phyloP scores from a whole-genome alignment of 2,113 vertebrate species.

The Xenus cinereus region DNA sequence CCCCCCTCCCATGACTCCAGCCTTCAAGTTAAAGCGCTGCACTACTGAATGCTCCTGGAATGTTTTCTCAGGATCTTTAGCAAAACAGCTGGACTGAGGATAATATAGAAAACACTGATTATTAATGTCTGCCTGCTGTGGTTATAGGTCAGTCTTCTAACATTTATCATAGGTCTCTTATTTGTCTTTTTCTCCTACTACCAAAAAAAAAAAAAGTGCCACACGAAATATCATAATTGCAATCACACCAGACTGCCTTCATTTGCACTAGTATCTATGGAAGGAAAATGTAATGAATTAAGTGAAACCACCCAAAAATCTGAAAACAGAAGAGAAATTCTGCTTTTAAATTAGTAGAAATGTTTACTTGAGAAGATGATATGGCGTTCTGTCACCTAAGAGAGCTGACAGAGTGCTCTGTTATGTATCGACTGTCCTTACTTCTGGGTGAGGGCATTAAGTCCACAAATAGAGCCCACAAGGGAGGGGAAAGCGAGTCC shows the following conservation, averaged over 20 bases:
- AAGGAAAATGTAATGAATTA: not conserved
- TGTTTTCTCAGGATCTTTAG: not conserved
- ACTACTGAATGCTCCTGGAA: not conserved
- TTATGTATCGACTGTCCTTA: not conserved
- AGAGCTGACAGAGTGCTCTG: not conserved
- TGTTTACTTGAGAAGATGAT: not conserved
- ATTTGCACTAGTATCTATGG: not conserved
- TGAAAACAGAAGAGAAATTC: not conserved
- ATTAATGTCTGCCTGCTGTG: not conserved
- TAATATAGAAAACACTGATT: not conserved
- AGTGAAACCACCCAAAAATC: not conserved
- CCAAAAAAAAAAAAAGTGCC: not conserved
- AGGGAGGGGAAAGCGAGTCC: not conserved
- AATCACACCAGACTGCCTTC: not conserved
- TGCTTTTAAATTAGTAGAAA: not conserved
- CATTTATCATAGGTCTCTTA: not conserved
- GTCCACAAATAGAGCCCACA: not conserved
- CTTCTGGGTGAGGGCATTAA: not conserved
- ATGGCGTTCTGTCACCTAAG: not conserved
- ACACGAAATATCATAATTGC: not conserved
- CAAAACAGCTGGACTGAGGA: not conserved
- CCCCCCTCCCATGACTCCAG: not conserved
- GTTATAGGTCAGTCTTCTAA: not conserved
- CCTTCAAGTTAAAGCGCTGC: not conserved
- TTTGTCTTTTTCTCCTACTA: not conserved